Evolutionary conservation across 2,797 vertebrate species (phyloP), one percentile per base, ranked within the genome.

Genomic region (Bovichtus diacanthus): DNA sequence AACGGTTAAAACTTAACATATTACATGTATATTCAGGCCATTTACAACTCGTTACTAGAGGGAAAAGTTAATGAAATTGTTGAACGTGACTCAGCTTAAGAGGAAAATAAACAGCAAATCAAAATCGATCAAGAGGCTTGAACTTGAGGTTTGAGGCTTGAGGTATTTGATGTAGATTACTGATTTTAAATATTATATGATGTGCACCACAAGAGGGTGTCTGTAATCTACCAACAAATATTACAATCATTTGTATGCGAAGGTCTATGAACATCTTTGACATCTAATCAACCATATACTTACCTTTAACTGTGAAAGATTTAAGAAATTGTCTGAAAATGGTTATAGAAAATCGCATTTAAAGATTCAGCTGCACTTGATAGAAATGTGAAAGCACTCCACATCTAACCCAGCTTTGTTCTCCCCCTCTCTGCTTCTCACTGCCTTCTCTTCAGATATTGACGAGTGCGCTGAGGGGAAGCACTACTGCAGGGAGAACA

Each of bases 401-500:
- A 54, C 55, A 50, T 82, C 60, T 84, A 39, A 82, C 50, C 31
- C 50, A 4, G 76, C 61, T 79, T 72, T 79, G 34, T 67, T 70
- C 43, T 47, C 21, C 16, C 4, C 23, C 46, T 51, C 58, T 55
- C 41, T 66, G 21, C 9, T 38, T 19, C 44, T 54, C 43, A 68
- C 46, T 34, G 10, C 10, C 6, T 23, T 59, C 72, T 72, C 59
- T 66, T 86, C 85, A 99, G 97, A 99, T 91, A 93, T 98, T 25
- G 97, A 99, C 60, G 97, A 99, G 85, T 99, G 97, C 66, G 96
- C 97, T 23, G 97, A 98, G 88, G 97, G 97, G 27, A 96, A 95
- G 61, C 97, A 99, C 87, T 99, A 99, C 93, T 99, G 97, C 84
- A 94, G 96, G 10, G 97, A 98, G 92, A 99, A 99, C 79, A 97